Evolutionary conservation across 2,113 vertebrate genomes (phyloP).

Genomic region (Collichthys lucidus): DNA sequence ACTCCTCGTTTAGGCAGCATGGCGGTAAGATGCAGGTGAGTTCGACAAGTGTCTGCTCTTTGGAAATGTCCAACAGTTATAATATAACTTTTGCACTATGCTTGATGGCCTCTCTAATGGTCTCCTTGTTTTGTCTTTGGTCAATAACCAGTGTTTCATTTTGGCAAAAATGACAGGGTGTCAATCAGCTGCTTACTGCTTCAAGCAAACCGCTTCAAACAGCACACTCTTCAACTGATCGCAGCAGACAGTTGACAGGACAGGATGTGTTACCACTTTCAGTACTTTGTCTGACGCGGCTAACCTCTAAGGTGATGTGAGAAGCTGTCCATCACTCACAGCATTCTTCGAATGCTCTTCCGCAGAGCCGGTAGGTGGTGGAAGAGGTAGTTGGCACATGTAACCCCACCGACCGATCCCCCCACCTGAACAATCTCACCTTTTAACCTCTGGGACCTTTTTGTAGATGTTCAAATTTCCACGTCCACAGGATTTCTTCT

Average conservation of each 20-base stretch:
- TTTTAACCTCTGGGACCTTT: background rate
- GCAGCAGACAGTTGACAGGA: constrained; percentile 3
- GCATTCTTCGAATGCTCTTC: background rate
- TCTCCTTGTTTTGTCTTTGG: too few relatives aligned
- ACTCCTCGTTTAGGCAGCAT: background rate
- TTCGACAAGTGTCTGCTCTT: too few relatives aligned
- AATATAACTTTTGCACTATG: too few relatives aligned
- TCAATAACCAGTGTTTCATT: too few relatives aligned
- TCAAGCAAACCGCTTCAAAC: background rate
- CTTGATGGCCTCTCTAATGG: too few relatives aligned
- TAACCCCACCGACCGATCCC: background rate
- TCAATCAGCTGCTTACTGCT: background rate
- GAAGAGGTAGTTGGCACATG: background rate
- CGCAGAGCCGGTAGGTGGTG: background rate
- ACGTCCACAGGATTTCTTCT: background rate
- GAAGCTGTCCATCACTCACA: background rate
- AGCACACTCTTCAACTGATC: background rate
- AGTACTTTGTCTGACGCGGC: background rate
- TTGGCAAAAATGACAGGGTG: too few relatives aligned
- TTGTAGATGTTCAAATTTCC: background rate
- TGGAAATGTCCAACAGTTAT: background rate
- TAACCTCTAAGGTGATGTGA: background rate
- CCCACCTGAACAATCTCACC: background rate
- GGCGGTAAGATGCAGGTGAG: background rate
- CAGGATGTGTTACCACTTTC: constrained; percentile 4